Percentiles rank a stretch among this genome's conserved stretches.
phyloP scores from a whole-genome alignment of 1,140 invertebrate species.

The Drosophila virilis region DNA sequence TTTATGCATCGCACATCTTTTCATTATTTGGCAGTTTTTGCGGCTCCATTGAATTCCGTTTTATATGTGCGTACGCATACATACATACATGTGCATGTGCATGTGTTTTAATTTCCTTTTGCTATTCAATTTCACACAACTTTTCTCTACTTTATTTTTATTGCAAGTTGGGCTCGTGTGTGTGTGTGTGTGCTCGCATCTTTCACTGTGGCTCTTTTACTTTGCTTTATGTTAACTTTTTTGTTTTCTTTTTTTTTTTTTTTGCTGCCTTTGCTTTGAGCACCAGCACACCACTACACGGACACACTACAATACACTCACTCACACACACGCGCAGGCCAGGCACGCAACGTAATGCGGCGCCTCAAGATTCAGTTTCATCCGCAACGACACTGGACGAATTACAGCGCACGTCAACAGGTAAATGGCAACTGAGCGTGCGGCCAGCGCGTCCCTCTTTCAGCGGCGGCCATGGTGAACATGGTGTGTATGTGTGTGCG shows the following conservation, averaged over 20 bases:
- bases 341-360: constrained; percentile 74
- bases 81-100: constrained; percentile 6
- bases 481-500: neutral
- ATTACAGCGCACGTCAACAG: constrained; percentile 69
- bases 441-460: neutral
- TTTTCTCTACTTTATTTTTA: constrained; percentile 79
- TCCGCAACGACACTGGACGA: constrained; percentile 64
- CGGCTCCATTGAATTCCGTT: constrained; percentile 68
- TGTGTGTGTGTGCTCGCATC: constrained; percentile 50
- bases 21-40: constrained; percentile 69
- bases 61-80: constrained; percentile 29
- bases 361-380: constrained; percentile 65
- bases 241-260: too few species aligned
- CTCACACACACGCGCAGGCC: constrained; percentile 44
- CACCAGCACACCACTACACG: constrained; percentile 32
- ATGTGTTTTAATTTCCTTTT: constrained; percentile 40
- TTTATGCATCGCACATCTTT: constrained; percentile 62
- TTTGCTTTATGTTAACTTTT: constrained; percentile 64
- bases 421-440: constrained; percentile 72
- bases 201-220: constrained; percentile 74
- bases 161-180: constrained; percentile 53
- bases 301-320: constrained; percentile 3
- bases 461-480: neutral
- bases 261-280: constrained; percentile 57
- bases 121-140: constrained; percentile 61